These are phyloP conservation scores for Mactromeris polynyma DNA, from an alignment of 2,888 invertebrate genomes.

Conservation along the genomic window DNA sequence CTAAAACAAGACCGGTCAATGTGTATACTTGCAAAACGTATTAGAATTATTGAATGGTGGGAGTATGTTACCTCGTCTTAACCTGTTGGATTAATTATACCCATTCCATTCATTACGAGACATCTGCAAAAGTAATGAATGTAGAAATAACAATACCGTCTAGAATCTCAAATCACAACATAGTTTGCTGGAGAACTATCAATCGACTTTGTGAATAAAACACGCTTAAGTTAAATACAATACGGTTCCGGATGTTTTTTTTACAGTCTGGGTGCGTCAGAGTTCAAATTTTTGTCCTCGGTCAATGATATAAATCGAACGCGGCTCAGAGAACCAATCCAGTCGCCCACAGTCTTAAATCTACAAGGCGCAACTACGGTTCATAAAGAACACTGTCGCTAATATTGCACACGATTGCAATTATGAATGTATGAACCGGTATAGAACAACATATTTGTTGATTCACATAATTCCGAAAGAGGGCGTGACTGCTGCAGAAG, in stretches of 20 bases:
- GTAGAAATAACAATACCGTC: conserved; percentile 44
- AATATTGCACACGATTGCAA: no score
- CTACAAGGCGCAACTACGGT: no score
- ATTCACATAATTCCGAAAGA: no score
- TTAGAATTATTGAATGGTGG: not conserved
- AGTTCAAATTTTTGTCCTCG: not conserved
- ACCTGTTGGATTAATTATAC: conserved; percentile 21
- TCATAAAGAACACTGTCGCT: no score
- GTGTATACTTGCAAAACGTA: not conserved
- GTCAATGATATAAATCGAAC: not conserved
- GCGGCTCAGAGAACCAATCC: not conserved
- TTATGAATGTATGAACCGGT: no score
- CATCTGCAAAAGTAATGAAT: conserved; percentile 48
- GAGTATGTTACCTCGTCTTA: not conserved
- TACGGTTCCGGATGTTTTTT: not conserved
- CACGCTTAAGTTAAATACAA: conserved; percentile 27
- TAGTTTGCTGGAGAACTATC: conserved; percentile 30
- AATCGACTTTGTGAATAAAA: conserved; percentile 14
- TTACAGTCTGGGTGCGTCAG: not conserved
- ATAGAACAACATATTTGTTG: no score
- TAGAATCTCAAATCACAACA: conserved; percentile 45
- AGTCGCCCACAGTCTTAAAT: no score
- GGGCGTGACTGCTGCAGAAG: no score
- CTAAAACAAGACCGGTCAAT: not conserved
- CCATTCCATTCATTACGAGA: conserved; percentile 46